Evolutionary conservation across 2,888 invertebrate species (phyloP).

Genomic region (Morpho achilles): DNA sequence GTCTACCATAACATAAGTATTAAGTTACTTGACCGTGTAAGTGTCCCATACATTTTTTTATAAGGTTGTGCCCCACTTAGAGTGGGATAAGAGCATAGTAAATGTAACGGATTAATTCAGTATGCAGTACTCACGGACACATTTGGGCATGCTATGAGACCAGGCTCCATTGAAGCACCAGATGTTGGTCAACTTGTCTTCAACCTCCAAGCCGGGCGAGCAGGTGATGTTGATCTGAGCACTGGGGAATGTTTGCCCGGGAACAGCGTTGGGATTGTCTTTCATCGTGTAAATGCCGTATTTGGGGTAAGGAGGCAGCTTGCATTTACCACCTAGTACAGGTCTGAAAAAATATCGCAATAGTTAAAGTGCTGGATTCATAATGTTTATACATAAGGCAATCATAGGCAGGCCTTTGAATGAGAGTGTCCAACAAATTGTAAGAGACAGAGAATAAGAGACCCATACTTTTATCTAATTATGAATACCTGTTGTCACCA

Average conservation of each 20-base stretch:
- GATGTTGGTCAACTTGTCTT: slow-evolving; percentile 25
- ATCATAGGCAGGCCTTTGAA: too few relatives aligned
- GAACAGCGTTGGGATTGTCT: slow-evolving; percentile 37
- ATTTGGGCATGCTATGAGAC: slow-evolving; percentile 33
- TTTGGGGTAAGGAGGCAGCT: slow-evolving; percentile 46
- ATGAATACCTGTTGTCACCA: too few relatives aligned
- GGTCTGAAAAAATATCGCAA: slow-evolving; percentile 27
- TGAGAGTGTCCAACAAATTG: too few relatives aligned
- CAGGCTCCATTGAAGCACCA: slow-evolving; percentile 47
- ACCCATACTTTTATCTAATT: too few relatives aligned
- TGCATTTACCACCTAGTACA: slow-evolving; percentile 36
- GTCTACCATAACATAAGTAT: too few relatives aligned
- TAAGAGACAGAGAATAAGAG: too few relatives aligned
- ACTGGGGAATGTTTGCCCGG: slow-evolving; percentile 36
- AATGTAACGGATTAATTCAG: too few relatives aligned
- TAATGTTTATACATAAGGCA: too few relatives aligned
- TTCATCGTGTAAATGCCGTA: slow-evolving; percentile 45
- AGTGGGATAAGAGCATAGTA: not conserved
- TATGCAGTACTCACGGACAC: slow-evolving; percentile 38
- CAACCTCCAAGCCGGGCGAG: slow-evolving; percentile 40
- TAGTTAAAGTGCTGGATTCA: too few relatives aligned
- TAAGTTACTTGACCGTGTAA: too few relatives aligned
- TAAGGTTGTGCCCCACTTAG: too few relatives aligned
- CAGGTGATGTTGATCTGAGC: slow-evolving; percentile 46
- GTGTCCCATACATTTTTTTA: too few relatives aligned